Conservation (phyloP, 2,888 invertebrate species). For the Ennomos quercinarius region DNA sequence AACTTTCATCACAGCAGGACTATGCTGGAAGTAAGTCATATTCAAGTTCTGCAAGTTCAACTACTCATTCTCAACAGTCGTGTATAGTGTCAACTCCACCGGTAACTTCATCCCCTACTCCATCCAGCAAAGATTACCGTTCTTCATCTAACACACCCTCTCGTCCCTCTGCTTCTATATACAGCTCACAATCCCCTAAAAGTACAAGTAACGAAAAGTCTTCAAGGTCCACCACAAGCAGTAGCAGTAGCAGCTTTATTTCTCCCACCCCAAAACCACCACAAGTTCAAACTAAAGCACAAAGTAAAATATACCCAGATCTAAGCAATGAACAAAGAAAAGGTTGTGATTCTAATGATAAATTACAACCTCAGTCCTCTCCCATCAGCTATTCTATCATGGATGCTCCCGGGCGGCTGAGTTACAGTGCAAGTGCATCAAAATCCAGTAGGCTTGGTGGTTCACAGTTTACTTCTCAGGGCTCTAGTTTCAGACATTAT, state of each 20-base stretch:
- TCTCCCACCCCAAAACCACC: constrained; percentile 83
- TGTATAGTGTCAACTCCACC: constrained; percentile 90
- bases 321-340: constrained; percentile 81
- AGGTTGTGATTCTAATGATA: constrained; percentile 84
- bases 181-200: constrained; percentile 76
- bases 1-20: constrained; percentile 83
- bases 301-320: constrained; percentile 92
- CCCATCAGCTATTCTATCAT: constrained; percentile 92
- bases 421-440: constrained; percentile 83
- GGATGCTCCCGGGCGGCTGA: constrained; percentile 88
- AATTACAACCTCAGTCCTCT: constrained; percentile 87
- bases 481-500: constrained; percentile 87
- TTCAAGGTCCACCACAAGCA: constrained; percentile 62
- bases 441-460: constrained; percentile 78
- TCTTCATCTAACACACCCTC: constrained; percentile 83
- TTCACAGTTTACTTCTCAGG: constrained; percentile 83
- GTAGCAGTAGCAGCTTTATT: constrained; percentile 78
- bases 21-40: constrained; percentile 86
- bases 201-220: constrained; percentile 70
- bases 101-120: constrained; percentile 79
- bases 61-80: constrained; percentile 88
- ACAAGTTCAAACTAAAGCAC: constrained; percentile 90
- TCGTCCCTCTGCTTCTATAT: constrained; percentile 75
- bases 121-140: constrained; percentile 87
- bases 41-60: constrained; percentile 85